Evolutionary conservation across 2,113 vertebrate species (phyloP), one percentile per base, ranked within the genome.

Genomic region (Apus apus): DNA sequence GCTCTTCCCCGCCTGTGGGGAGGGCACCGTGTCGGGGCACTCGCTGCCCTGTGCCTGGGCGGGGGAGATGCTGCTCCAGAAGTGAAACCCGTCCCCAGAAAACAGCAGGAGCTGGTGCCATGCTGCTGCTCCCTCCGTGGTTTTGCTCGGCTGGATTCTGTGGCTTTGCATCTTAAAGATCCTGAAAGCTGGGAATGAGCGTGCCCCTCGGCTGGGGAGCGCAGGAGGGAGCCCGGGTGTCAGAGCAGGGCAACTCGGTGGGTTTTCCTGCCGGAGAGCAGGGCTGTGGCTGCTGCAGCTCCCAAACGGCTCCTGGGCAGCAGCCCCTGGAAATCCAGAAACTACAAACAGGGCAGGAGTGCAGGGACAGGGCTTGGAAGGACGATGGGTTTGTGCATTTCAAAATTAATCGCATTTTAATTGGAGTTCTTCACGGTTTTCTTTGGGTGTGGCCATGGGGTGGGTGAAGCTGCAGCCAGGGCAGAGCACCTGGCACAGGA

Each of bases 1-100:
- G 81, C 94, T 91, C 86, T 65, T 40, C 77, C 10, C 22, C 21
- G 80, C 89, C 32, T 96, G 96, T 84, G 96, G 97, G 85, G 86
- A 87, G 68, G 77, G 80, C 67, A 66, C 26, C 75, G 38, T 46
- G 30, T 26, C 13, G 7, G 0, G n/a, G 54, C 9, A 5, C 7
- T 3, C 19, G 1, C 30, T 15, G 56, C n/a, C 71, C 74, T 5
- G 26, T 1, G 5, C 36, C 51, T 3, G 22, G 46, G 38, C 3
- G 0, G 17, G 20, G 67, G 13, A 66, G 51, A 11, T 13, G 57
- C 93, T 34, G 93, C 74, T 66, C 40, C 70, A 29, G 58, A 36
- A 20, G 30, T 2, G 25, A 61, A 17, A 16, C 58, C 75, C 4
- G 4, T 13, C 1, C 84, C 48, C 9, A 2, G 67, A 10, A 8